These are phyloP conservation scores for Hystrix brachyura DNA, from an alignment of 2,113 vertebrate species.

Conservation along the genomic window DNA sequence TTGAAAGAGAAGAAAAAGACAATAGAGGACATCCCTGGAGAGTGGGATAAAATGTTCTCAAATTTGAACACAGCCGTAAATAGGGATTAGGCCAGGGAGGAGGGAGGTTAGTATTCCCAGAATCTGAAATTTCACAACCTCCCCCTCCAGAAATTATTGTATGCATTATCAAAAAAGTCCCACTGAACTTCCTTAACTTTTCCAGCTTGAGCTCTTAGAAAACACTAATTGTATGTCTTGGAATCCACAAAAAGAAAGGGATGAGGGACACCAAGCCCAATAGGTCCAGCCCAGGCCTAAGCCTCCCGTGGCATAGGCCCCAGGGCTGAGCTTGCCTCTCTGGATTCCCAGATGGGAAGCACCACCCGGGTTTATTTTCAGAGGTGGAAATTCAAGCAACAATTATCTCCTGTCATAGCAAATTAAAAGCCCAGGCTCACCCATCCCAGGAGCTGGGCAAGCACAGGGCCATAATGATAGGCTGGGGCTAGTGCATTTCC, in stretches of 20 bases:
- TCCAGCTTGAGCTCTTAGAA: slow-evolving; percentile 74
- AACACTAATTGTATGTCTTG: slow-evolving; percentile 84
- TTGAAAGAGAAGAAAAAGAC: background rate
- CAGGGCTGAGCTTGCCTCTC: slow-evolving; percentile 79
- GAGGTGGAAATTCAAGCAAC: slow-evolving; percentile 84
- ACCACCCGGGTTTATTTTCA: slow-evolving; percentile 89
- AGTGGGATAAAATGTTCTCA: background rate
- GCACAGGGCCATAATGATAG: slow-evolving; percentile 83
- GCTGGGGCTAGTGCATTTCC: slow-evolving; percentile 75
- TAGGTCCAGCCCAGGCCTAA: background rate
- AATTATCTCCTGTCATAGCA: slow-evolving; percentile 86
- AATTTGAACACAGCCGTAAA: slow-evolving; percentile 43
- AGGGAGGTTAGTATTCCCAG: background rate
- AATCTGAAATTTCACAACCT: slow-evolving; percentile 55
- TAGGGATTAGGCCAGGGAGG: slow-evolving; percentile 9
- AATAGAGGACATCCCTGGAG: background rate
- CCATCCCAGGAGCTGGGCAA: slow-evolving; percentile 67
- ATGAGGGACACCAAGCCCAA: slow-evolving; percentile 72
- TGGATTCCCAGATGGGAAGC: slow-evolving; percentile 73
- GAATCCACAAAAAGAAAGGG: slow-evolving; percentile 74
- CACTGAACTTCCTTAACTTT: slow-evolving; percentile 69
- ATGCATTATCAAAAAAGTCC: slow-evolving; percentile 70
- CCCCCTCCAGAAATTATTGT: background rate
- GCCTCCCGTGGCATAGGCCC: background rate
- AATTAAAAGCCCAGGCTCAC: slow-evolving; percentile 85